Evolutionary conservation across 1,140 invertebrate species (phyloP).

Genomic region (Drosophila mojavensis): DNA sequence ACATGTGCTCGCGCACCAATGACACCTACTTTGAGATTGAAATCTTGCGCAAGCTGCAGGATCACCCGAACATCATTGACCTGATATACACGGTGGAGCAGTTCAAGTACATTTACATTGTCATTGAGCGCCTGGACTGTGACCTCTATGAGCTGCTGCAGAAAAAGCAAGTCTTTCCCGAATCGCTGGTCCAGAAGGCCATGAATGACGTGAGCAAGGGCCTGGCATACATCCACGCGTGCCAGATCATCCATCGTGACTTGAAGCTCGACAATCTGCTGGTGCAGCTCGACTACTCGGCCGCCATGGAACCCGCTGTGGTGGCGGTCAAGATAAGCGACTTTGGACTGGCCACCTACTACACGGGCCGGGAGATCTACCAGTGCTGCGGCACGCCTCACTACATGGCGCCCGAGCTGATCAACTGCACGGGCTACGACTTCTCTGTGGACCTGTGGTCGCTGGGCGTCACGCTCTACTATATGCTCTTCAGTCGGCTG

Average conservation of each 20-base stretch:
- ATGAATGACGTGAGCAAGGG: conserved; percentile 13
- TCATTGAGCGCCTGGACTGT: conserved; percentile 13
- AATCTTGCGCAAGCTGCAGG: conserved; percentile 28
- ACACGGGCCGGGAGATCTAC: background rate
- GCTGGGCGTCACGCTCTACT: conserved; percentile 25
- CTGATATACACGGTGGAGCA: conserved; percentile 28
- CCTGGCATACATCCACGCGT: conserved; percentile 17
- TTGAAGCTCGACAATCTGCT: conserved; percentile 38
- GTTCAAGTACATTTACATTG: conserved; percentile 3
- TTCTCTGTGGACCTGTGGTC: conserved; percentile 32
- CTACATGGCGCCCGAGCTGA: conserved; percentile 37
- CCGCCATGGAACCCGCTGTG: background rate
- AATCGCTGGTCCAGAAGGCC: background rate
- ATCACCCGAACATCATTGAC: conserved; percentile 38
- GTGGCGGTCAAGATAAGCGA: conserved; percentile 18
- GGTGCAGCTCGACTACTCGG: background rate
- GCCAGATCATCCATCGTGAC: conserved; percentile 33
- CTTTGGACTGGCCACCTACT: conserved; percentile 34
- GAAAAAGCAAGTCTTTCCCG: background rate
- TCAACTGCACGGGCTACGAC: conserved; percentile 12
- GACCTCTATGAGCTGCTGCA: conserved; percentile 1
- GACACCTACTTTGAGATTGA: conserved; percentile 8
- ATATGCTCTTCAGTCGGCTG: conserved; percentile 2
- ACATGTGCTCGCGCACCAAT: background rate
- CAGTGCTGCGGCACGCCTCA: conserved; percentile 20